Evolutionary conservation across 2,113 vertebrate genomes (phyloP), one percentile per base, ranked within the genome.

Genomic region (Melierax canorus): DNA sequence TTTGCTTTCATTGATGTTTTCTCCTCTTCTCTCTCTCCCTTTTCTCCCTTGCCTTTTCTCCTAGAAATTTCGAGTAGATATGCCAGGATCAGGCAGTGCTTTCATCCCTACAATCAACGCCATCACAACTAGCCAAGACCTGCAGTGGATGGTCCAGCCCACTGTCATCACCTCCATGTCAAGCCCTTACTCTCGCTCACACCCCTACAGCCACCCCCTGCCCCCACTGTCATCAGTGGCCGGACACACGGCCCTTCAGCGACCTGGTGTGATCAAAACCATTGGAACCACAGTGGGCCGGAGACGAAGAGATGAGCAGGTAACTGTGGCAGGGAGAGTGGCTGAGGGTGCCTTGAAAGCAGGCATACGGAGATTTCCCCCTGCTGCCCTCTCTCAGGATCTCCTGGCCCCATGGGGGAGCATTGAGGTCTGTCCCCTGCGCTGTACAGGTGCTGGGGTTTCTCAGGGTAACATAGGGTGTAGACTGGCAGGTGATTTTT

Each of bases 91-190:
- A 82, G 99, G 99, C 98, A 99, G 99, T 71, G 99, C 99, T 99
- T 99, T 99, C 94, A 99, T 99, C 86, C 99, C 99, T 32, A 99
- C 99, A 22, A 99, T 99, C 97, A 99, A 99, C 97, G 99, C 99
- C 98, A 99, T 99, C 98, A 99, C 99, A 27, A 99, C 99, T 95
- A 99, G 99, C 98, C 99, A 99, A 98, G 99, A 99, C 98, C 98
- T 99, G 62, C 99, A 99, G 99, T 99, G 99, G 99, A 99, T 99
- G 99, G 99, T 99, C 43, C 99, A 99, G 98, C 99, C 99, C 90
- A 99, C 99, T 0, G 99, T 99, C 90, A 99, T 99, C 98, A 99
- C 99, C 95, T 99, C 99, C 97, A 99, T 99, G 99, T 99, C 99
- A 76, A 99, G 98, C 97, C 99, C 99, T 1, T 99, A 99, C 94